Percentiles rank a stretch among this genome's conserved stretches.
Evolutionary conservation across 2,113 vertebrate species (phyloP).

Genomic region (Phalacrocorax aristotelis): DNA sequence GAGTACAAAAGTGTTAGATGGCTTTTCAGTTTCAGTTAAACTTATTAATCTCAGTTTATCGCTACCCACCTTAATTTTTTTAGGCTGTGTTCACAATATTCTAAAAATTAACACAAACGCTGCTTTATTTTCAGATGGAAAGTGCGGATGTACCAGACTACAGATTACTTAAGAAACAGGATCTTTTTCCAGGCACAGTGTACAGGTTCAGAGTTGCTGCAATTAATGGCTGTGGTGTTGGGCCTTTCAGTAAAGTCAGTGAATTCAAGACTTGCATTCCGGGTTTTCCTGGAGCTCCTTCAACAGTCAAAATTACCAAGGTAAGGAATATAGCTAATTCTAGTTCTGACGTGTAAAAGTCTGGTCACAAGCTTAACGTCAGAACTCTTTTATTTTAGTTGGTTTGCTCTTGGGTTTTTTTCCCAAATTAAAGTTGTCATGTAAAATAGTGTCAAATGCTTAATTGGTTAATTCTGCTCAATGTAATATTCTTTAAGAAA

Average conservation of each 20-base stretch:
- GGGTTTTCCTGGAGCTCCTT: conserved; percentile 96
- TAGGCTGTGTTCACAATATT: not conserved
- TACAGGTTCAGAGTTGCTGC: conserved; percentile 95
- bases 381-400: not conserved
- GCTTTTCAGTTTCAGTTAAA: not conserved
- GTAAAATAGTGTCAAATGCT: not conserved
- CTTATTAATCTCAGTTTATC: not conserved
- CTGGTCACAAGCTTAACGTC: not conserved
- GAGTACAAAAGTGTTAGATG: not conserved
- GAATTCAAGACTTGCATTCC: conserved; percentile 98
- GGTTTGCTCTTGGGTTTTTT: not conserved
- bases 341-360: not conserved
- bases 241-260: conserved; percentile 89
- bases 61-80: not conserved
- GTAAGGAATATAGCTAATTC: conserved; percentile 64
- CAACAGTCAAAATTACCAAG: conserved; percentile 94
- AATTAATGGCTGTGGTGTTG: conserved; percentile 88
- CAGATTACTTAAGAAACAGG: conserved; percentile 83
- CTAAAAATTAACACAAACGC: not conserved
- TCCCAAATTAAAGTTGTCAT: not conserved
- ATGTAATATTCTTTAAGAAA: not conserved
- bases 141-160: conserved; percentile 81
- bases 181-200: conserved; percentile 85
- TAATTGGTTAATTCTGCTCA: not conserved
- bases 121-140: conserved; percentile 70